Base-by-base conservation (phyloP, 1,140 invertebrate genomes). In the Sarcophaga bullata region DNA sequence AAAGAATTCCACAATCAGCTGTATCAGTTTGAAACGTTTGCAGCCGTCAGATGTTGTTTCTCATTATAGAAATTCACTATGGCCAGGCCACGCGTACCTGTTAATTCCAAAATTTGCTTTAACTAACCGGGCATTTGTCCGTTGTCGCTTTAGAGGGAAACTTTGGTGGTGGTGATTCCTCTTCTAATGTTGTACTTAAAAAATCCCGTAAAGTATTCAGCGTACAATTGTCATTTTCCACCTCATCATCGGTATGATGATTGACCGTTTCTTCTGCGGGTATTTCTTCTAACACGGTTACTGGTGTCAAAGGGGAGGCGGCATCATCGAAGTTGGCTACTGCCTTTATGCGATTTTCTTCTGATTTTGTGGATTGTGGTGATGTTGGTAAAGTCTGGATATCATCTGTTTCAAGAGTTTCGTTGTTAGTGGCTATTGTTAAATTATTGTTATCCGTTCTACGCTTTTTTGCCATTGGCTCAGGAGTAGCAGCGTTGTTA, bases 1-100 rank as follows among this genome's bases (percentile, higher is more conserved):
- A 68, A 89, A 89, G 81, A 85, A 89, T 58, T 84, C 85, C 80
- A 85, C 89, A 37, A 89, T 87, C 17, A 89, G 80, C 25, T 88
- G 85, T 6, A 89, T 89, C 6, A 89, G 80, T 17, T 88, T 52
- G 46, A 85, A 13, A 0, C 88, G 86, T 75, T 89, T 87, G 54
- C 84, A 0, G 84, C 84, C 25, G 86, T 85, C 46, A 89, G 62
- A 1, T 82, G 82, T n/a, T 84, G 83, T 6, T 86, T 84, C 37
- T 87, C 85, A 0, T 86, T 85, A 2, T 88, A 72, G 0, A 84
- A 85, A 7, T 87, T 85, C 6, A 89, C 73, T 75, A 89, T 49
- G 3, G 76, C 46, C 10, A 84, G 84, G 3, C 86, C 86, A 72
- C 86, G 87, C 0, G 54, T 6, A 0, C 86, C 85, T 10, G 84